Conservation (phyloP, 2,888 invertebrate species). For the Nebria salina region DNA sequence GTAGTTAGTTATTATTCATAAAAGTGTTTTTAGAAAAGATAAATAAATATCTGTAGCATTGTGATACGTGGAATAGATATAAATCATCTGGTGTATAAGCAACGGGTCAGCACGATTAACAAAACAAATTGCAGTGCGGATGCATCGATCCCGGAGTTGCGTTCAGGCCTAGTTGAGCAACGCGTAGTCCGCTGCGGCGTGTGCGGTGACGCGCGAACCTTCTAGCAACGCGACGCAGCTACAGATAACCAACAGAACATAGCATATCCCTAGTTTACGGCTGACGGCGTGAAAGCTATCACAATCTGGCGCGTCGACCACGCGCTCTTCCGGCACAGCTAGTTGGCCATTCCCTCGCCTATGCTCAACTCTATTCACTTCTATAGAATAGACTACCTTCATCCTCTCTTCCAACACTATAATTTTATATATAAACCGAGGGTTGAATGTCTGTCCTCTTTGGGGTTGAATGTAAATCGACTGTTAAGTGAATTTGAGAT, state of each 20-base stretch:
- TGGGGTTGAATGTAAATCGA: conserved; percentile 35
- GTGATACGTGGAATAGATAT: not conserved
- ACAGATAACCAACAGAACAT: conserved; percentile 14
- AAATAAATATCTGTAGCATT: not conserved
- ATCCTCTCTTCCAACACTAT: not conserved
- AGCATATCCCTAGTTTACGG: conserved; percentile 31
- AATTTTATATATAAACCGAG: not conserved
- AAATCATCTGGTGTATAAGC: not conserved
- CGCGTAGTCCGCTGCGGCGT: not conserved
- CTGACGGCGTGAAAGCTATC: conserved; percentile 24
- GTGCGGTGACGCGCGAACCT: not conserved
- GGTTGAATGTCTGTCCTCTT: not conserved
- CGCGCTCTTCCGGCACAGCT: conserved; percentile 16
- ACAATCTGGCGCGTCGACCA: conserved; percentile 19
- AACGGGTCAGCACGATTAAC: not conserved
- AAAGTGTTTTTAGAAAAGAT: not conserved
- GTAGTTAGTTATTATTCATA: too few relatives aligned
- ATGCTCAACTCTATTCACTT: conserved; percentile 1
- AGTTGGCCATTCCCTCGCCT: not conserved
- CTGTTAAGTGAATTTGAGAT: conserved; percentile 40
- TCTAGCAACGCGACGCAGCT: not conserved
- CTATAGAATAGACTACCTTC: not conserved
- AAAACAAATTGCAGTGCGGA: conserved; percentile 13
- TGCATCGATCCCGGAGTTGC: conserved; percentile 4
- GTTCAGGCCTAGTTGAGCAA: not conserved